A percentile compares a stretch with the other conserved stretches of the same genome.
These are phyloP conservation scores for Cyclopterus lumpus DNA, from an alignment of 2,797 vertebrate genomes.

Conservation along the genomic window DNA sequence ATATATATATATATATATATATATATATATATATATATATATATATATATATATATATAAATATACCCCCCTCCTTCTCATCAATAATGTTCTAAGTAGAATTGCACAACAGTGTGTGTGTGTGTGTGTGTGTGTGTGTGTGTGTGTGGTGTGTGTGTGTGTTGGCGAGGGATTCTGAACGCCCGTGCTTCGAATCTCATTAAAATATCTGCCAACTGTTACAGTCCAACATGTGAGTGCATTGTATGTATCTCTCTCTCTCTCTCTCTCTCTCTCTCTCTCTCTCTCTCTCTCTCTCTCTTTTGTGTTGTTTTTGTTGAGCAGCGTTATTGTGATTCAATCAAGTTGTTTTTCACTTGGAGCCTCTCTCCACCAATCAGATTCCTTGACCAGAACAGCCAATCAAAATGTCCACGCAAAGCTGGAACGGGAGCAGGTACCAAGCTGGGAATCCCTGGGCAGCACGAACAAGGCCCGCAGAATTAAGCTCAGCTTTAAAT, in stretches of 20 bases:
- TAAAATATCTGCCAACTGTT: slow-evolving; percentile 75
- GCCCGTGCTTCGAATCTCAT: slow-evolving; percentile 63
- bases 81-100: slow-evolving; percentile 27
- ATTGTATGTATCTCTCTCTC: not conserved
- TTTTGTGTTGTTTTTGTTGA: slow-evolving; percentile 32
- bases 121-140: slow-evolving; percentile 14
- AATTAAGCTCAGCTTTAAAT: slow-evolving; percentile 74
- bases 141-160: slow-evolving; percentile 7
- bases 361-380: slow-evolving; percentile 65
- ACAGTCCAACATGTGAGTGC: slow-evolving; percentile 61
- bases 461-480: slow-evolving; percentile 70
- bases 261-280: not conserved
- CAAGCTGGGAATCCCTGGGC: slow-evolving; percentile 67
- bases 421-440: slow-evolving; percentile 61
- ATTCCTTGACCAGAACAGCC: slow-evolving; percentile 46
- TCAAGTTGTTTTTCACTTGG: slow-evolving; percentile 76
- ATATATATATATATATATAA: not conserved
- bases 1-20: not conserved
- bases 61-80: not conserved
- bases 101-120: slow-evolving; percentile 41
- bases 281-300: not conserved
- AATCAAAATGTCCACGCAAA: slow-evolving; percentile 65
- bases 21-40: not conserved
- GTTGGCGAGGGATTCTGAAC: slow-evolving; percentile 1
- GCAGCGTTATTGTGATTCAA: slow-evolving; percentile 66